These are phyloP conservation scores for Nemoura dubitans DNA, from an alignment of 2,888 invertebrate species.

Conservation along the genomic window DNA sequence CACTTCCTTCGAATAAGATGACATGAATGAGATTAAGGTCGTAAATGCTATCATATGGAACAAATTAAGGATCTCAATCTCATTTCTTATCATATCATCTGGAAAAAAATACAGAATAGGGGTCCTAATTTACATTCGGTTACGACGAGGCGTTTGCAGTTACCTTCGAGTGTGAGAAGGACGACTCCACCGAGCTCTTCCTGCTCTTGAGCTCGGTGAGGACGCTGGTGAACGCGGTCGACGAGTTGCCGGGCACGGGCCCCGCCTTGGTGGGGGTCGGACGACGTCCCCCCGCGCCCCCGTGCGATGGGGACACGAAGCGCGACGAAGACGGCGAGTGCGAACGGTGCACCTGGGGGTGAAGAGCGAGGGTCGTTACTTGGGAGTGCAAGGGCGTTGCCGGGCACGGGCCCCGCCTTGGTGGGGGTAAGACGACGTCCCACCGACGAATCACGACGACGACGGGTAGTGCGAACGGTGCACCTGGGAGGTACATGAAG, in stretches of 20 bases:
- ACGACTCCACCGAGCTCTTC: constrained; percentile 61
- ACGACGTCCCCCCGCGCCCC: constrained; percentile 36
- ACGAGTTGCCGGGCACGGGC: constrained; percentile 56
- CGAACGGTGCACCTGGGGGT: constrained; percentile 60
- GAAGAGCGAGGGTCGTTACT: neutral
- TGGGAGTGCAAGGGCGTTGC: too few relatives aligned
- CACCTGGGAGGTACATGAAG: constrained; percentile 60
- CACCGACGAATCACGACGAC: constrained; percentile 50
- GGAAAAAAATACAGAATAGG: too few relatives aligned
- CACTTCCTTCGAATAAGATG: too few relatives aligned
- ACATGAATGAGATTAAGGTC: too few relatives aligned
- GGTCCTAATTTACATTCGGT: too few relatives aligned
- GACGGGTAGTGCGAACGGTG: constrained; percentile 61
- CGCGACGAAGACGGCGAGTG: constrained; percentile 59
- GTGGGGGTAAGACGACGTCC: constrained; percentile 46
- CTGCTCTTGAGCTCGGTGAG: constrained; percentile 63
- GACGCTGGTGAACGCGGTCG: constrained; percentile 63
- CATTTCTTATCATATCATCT: too few relatives aligned
- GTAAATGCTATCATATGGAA: too few relatives aligned
- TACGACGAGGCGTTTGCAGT: too few relatives aligned
- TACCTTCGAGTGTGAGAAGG: constrained; percentile 52
- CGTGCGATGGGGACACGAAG: constrained; percentile 42
- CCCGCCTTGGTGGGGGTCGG: constrained; percentile 46
- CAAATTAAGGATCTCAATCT: too few relatives aligned
- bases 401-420: constrained; percentile 51